These are phyloP conservation scores for Rutpela maculata DNA, from an alignment of 2,888 invertebrate species.

Conservation along the genomic window DNA sequence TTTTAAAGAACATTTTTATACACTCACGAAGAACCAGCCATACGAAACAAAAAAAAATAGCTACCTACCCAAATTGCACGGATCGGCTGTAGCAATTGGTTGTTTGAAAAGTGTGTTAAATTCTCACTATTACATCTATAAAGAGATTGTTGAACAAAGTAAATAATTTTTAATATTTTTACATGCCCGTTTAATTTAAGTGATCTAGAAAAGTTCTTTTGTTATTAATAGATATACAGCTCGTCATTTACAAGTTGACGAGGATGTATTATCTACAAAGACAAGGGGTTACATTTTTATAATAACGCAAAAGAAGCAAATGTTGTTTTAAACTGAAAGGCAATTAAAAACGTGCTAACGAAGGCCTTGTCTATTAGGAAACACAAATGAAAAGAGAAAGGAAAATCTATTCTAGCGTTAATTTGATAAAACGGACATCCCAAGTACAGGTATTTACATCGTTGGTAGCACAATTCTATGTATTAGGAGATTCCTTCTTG, in stretches of 20 bases:
- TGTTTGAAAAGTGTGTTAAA: too few species aligned
- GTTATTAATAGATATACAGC: slow-evolving; percentile 25
- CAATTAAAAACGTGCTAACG: slow-evolving; percentile 25
- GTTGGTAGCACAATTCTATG: background rate
- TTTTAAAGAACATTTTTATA: too few species aligned
- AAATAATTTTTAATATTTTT: too few species aligned
- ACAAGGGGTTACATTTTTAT: slow-evolving; percentile 27
- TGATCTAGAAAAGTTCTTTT: slow-evolving; percentile 17
- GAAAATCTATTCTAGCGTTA: slow-evolving; percentile 37
- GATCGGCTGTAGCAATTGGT: too few species aligned
- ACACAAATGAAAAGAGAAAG: slow-evolving; percentile 31
- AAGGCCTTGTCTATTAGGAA: slow-evolving; percentile 30
- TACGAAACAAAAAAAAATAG: too few species aligned
- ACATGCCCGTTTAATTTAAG: slow-evolving; percentile 4
- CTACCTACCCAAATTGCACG: too few species aligned
- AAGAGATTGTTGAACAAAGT: too few species aligned
- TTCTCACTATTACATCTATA: too few species aligned
- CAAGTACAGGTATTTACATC: slow-evolving; percentile 15
- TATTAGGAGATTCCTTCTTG: too few species aligned
- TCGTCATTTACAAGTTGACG: slow-evolving; percentile 27
- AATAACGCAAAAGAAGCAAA: slow-evolving; percentile 22
- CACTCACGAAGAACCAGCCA: too few species aligned
- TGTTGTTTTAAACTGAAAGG: slow-evolving; percentile 25
- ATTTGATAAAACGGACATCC: slow-evolving; percentile 23
- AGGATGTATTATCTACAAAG: slow-evolving; percentile 33